Evolutionary conservation across 2,797 vertebrate species (phyloP).

Genomic region (Moxostoma hubbsi): DNA sequence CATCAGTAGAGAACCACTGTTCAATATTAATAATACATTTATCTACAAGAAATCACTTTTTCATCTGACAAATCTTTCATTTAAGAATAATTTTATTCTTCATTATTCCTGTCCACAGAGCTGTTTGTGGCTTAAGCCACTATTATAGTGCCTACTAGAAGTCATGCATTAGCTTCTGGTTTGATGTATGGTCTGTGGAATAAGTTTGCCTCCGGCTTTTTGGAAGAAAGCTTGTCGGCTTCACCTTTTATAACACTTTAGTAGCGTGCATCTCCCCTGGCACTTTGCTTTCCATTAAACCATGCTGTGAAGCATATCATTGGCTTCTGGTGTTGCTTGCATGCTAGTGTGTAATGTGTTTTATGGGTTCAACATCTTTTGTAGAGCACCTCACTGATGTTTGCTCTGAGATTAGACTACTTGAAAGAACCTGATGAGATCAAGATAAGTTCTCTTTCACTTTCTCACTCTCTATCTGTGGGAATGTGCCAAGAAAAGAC

Average conservation of each 20-base stretch:
- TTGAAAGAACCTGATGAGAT: slow-evolving; percentile 51
- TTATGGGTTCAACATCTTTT: slow-evolving; percentile 41
- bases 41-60: not conserved
- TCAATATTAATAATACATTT: too few species aligned
- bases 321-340: slow-evolving; percentile 41
- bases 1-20: too few species aligned
- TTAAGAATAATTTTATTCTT: not conserved
- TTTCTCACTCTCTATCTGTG: not conserved
- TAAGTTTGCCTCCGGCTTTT: slow-evolving; percentile 37
- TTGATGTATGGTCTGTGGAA: slow-evolving; percentile 5
- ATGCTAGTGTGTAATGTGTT: slow-evolving; percentile 52
- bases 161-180: slow-evolving; percentile 4
- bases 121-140: not conserved
- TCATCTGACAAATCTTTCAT: not conserved
- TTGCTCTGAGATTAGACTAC: slow-evolving; percentile 38
- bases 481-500: too few species aligned
- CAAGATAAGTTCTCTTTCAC: slow-evolving; percentile 34
- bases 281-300: slow-evolving; percentile 53
- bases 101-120: too few species aligned
- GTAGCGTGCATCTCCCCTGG: slow-evolving; percentile 33
- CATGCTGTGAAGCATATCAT: slow-evolving; percentile 52
- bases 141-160: slow-evolving; percentile 10
- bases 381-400: slow-evolving; percentile 26
- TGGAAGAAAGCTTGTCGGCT: slow-evolving; percentile 41
- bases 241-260: slow-evolving; percentile 8